These are phyloP conservation scores for Choloepus didactylus DNA, from an alignment of 2,797 vertebrate genomes.

Conservation along the genomic window DNA sequence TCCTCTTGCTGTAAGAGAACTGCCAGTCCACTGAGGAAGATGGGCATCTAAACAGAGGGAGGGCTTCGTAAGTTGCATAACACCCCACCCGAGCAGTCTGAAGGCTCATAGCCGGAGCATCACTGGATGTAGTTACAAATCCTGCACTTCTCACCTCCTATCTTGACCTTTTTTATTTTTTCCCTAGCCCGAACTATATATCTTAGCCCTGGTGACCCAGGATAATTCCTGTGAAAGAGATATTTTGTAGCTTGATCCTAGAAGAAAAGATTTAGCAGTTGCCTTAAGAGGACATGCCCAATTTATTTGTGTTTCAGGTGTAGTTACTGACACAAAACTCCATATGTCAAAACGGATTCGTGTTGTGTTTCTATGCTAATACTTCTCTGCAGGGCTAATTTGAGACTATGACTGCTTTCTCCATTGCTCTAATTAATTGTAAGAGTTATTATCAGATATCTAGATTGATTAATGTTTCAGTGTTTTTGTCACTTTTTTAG, in stretches of 20 bases:
- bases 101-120: neutral
- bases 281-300: conserved; percentile 25
- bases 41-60: neutral
- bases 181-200: neutral
- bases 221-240: conserved; percentile 9
- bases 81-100: neutral
- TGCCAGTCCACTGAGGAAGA: neutral
- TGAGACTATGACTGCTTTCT: conserved; percentile 79
- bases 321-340: conserved; percentile 71
- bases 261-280: conserved; percentile 32
- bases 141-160: neutral
- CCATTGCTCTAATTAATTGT: conserved; percentile 81
- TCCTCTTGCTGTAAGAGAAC: conserved; percentile 24
- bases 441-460: conserved; percentile 86
- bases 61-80: neutral
- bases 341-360: conserved; percentile 77
- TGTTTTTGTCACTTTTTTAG: conserved; percentile 79
- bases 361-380: conserved; percentile 70
- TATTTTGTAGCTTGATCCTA: conserved; percentile 9
- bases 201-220: neutral
- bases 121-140: neutral
- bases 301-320: conserved; percentile 65
- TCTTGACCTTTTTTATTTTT: conserved; percentile 18
- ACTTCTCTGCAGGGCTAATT: conserved; percentile 77
- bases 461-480: conserved; percentile 81